Evolutionary conservation across 2,113 vertebrate genomes (phyloP).

Genomic region (Seriola aureovittata): DNA sequence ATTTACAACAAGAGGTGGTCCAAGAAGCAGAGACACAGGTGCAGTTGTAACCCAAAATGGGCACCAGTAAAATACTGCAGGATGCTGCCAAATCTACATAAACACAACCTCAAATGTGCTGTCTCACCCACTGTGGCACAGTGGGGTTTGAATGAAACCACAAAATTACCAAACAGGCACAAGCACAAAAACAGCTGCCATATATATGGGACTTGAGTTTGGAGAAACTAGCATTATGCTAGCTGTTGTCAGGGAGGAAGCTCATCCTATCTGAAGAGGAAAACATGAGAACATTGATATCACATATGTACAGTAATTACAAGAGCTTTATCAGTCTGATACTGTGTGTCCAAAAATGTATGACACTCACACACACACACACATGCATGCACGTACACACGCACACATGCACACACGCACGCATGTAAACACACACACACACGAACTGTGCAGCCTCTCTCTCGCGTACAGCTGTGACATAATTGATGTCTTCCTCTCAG

Average conservation of each 20-base stretch:
- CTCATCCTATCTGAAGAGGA: not conserved
- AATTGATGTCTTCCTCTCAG: slow-evolving; percentile 48
- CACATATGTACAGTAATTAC: slow-evolving; percentile 16
- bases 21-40: not conserved
- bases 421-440: not conserved
- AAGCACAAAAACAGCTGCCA: not conserved
- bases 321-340: slow-evolving; percentile 1
- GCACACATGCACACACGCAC: slow-evolving; percentile 8
- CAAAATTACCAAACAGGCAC: too few species aligned
- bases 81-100: too few species aligned
- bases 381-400: slow-evolving; percentile 15
- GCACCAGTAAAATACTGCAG: too few species aligned
- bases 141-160: too few species aligned
- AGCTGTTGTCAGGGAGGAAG: slow-evolving; percentile 22
- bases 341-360: not conserved
- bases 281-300: slow-evolving; percentile 28
- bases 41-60: not conserved
- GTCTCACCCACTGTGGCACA: too few species aligned
- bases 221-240: not conserved
- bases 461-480: slow-evolving; percentile 37
- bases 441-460: slow-evolving; percentile 1
- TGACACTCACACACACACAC: slow-evolving; percentile 4
- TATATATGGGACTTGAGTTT: not conserved
- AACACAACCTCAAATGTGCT: too few species aligned
- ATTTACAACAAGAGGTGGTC: not conserved